Base-by-base conservation (phyloP, 2,113 vertebrate species). In the Tychaedon coryphoeus region DNA sequence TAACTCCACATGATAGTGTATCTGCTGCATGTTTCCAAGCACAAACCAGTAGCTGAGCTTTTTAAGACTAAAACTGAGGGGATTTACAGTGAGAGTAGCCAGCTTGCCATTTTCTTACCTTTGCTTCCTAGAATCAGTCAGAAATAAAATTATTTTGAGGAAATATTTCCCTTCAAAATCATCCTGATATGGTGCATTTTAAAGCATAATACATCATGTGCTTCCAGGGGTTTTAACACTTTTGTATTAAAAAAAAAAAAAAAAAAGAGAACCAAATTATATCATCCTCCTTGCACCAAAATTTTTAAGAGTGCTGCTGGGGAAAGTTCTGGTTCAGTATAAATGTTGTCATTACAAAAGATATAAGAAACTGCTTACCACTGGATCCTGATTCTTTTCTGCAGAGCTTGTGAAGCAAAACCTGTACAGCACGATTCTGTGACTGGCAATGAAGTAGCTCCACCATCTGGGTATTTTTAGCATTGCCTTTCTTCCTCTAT, bases 391-490 rank as follows among this genome's bases (percentile, higher is more conserved):
- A 24, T 36, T 19, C 14, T 56, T 80, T 51, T 42, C 43, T 26
- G 80, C 57, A 58, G 54, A 43, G 51, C 56, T 87, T 65, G 31
- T 18, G 33, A 19, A 61, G 61, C 12, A 53, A 42, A 87, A 51
- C 42, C 24, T 50, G 15, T 0, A 1, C 42, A 20, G 48, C 14
- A 1, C 12, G 20, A 7, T 14, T 12, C 22, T 38, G 83, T 96
- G 90, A 94, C 90, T 43, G 19, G 71, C 83, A 96, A 58, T 96
- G 97, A 92, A 67, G 81, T 88, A 97, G 97, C 95, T 90, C 97
- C 98, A 98, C 92, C 96, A 48, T 16, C 96, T 98, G 98, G 97
- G 48, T 0, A 31, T 72, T 91, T 96, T 77, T 7, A 76, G 83
- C 93, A 97, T 79, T 91, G 91, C 96, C 62, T 20, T 26, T 50